Base-by-base conservation (phyloP, 23 tunicate species). In the Ascidia mentula region DNA sequence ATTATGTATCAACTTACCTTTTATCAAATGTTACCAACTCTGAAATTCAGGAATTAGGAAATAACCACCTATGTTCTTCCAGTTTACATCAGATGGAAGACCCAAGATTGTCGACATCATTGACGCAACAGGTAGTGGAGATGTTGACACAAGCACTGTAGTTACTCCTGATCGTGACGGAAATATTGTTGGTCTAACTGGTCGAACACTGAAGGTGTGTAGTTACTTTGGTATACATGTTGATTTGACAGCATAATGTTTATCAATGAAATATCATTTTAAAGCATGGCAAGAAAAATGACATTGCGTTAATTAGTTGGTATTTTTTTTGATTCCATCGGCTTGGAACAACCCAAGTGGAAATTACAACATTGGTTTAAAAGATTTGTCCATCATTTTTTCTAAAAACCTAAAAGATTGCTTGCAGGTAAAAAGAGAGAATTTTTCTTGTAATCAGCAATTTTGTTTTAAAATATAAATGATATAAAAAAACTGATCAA, bases 61-160 rank as follows among this genome's bases (percentile, higher is more conserved):
- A n/a, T n/a, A n/a, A n/a, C n/a, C n/a, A n/a, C n/a, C n/a, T n/a
- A 2, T 38, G 1, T 53, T 6, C 7, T 82, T 75, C 15, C 45
- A 90, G 89, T 20, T 84, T 9, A 89, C 95, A 18, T 53, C 99
- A 1, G 85, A 82, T 74, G 99, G 99, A 22, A 71, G 84, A 40
- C 97, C 97, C 40, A 96, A 96, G 76, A 88, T 96, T 30, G 45
- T 96, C 0, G 99, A 96, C 76, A 87, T 96, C 46, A 87, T 96
- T 69, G 99, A 96, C 81, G 87, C 99, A 26, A 96, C 99, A 35
- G 99, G 99, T 6, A 91, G 97, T 78, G 99, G 99, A 9, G 99
- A 96, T 81, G 99, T 96, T 20, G 90, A 96, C 69, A 96, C 88
- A 28, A 85, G 88, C 32, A 46, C 34, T 32, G 85, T 81, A 20